phyloP scores from a whole-genome alignment of 2,888 invertebrate genomes.

The Thysanoteuthis rhombus region DNA sequence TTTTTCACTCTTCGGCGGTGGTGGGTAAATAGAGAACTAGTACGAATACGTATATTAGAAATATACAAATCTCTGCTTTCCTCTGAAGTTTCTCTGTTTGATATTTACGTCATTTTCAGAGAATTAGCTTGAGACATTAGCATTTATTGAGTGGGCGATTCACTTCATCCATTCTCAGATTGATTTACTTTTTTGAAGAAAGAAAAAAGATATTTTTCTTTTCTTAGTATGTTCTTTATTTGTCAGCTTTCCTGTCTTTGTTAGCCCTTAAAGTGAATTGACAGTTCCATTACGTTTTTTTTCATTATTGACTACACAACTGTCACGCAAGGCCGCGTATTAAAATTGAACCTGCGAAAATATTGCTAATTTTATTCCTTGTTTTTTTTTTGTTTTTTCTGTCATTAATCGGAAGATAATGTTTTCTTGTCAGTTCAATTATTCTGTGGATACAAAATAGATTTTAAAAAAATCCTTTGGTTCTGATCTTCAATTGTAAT shows the following conservation, averaged over 20 bases:
- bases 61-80: neutral
- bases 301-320: neutral
- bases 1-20: too few relatives aligned
- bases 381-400: too few relatives aligned
- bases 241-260: neutral
- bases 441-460: too few relatives aligned
- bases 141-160: neutral
- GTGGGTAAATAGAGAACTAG: neutral
- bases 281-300: neutral
- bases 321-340: too few relatives aligned
- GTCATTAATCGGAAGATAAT: too few relatives aligned
- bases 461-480: too few relatives aligned
- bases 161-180: neutral
- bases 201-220: neutral
- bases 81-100: neutral
- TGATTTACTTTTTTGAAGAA: neutral
- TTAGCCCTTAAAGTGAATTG: neutral
- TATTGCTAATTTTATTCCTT: too few relatives aligned
- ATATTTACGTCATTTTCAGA: neutral
- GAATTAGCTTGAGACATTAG: neutral
- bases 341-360: too few relatives aligned
- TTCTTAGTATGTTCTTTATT: neutral
- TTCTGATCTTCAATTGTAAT: too few relatives aligned
- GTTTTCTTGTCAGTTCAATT: too few relatives aligned
- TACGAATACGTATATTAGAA: neutral